Base-by-base conservation (phyloP, 1,140 invertebrate genomes). In the Eumeta japonica region DNA sequence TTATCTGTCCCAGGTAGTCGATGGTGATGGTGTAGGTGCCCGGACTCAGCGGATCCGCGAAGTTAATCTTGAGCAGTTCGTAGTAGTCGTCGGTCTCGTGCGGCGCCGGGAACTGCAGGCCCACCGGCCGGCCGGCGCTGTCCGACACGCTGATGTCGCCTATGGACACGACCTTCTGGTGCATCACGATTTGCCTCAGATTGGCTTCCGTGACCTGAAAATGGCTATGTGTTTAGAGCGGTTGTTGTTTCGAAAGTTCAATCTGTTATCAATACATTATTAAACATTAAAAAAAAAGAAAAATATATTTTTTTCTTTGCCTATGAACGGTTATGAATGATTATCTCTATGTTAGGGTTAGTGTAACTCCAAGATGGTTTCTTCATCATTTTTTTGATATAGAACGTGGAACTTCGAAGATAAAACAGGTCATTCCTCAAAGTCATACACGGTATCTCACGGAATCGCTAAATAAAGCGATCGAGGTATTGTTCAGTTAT, bases 91-190 rank as follows among this genome's bases (percentile, higher is more conserved):
- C 62, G 14, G 40, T 53, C 24, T 56, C 55, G 39, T 59, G 62
- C 2, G 59, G 44, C 9, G 44, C 35, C 1, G 52, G 46, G 15
- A 50, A 40, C 10, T 51, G 43, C 0, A 73, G 47, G 0, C 41
- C 16, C 0, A 73, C 52, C 3, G 55, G 45, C 5, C 34, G 34
- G 19, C 48, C 43, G 3, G 16, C 41, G 0, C 20, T 32, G 13
- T 60, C 43, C 2, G 61, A 19, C 2, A 73, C 50, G 37, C 36
- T 60, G 0, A 73, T 53, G 2, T 32, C 46, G 2, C 24, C 40
- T 10, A 73, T 62, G 0, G 50, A 41, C 3, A 63, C 58, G 2
- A 68, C 61, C 7, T 68, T 71, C 46, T 67, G 61, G 32, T 73
- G 68, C 2, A 73, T 33, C 2, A 67, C 64, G 10, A 73, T 68